A percentile compares a stretch with the other conserved stretches of the same genome.
Conservation (phyloP, 2,797 vertebrate species). For the Orestias chungarensis region DNA sequence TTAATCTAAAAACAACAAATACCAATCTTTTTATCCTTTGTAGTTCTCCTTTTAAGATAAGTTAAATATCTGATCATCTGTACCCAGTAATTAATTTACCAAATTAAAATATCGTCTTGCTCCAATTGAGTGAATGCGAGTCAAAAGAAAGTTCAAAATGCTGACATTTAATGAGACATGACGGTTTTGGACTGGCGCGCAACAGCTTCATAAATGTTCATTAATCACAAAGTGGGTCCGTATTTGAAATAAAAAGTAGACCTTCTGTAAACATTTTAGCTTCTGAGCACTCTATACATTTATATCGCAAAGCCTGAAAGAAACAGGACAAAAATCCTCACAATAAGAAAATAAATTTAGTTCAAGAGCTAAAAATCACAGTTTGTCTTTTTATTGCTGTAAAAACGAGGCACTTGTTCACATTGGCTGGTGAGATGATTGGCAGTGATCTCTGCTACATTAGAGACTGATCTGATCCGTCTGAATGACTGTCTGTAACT, state of each 20-base stretch:
- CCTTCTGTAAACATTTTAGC: constrained; percentile 56
- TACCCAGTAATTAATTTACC: not conserved
- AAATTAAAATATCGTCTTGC: not conserved
- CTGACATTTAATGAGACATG: constrained; percentile 6
- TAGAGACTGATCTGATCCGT: constrained; percentile 17
- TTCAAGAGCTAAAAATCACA: constrained; percentile 56
- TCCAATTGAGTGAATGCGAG: not conserved
- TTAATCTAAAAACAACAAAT: not conserved
- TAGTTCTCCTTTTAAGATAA: not conserved
- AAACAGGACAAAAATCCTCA: constrained; percentile 39
- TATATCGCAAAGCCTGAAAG: constrained; percentile 15
- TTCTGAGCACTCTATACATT: constrained; percentile 15
- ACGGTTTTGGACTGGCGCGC: constrained; percentile 10
- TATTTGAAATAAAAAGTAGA: constrained; percentile 26
- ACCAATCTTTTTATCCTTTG: not conserved
- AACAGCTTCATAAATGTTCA: constrained; percentile 41
- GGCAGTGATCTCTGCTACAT: constrained; percentile 25
- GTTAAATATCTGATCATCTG: not conserved
- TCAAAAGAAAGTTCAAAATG: not conserved
- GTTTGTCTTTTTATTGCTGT: constrained; percentile 36
- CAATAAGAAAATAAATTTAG: constrained; percentile 49
- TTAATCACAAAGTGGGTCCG: constrained; percentile 34
- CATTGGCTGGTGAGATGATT: constrained; percentile 49
- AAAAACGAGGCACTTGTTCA: constrained; percentile 72
- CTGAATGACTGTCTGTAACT: constrained; percentile 15